These are phyloP conservation scores for Malurus cyaneus DNA, from an alignment of 2,113 vertebrate genomes.

Conservation along the genomic window DNA sequence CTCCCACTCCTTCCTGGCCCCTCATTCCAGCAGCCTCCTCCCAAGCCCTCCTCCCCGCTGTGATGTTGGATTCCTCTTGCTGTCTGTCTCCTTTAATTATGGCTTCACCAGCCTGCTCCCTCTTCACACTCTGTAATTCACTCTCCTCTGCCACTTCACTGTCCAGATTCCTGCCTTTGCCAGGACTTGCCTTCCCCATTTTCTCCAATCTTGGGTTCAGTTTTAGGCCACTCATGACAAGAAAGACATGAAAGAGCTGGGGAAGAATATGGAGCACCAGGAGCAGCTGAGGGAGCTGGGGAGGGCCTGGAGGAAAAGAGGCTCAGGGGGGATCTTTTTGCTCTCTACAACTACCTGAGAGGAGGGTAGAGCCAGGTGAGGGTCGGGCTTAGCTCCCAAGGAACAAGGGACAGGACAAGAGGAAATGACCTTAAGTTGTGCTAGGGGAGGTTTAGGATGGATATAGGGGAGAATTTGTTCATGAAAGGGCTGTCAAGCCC, in stretches of 20 bases:
- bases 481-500: not conserved
- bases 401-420: not conserved
- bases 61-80: rapidly evolving
- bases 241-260: not conserved
- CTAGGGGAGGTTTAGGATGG: not conserved
- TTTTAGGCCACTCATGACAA: not conserved
- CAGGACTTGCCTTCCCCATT: not conserved
- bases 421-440: not conserved
- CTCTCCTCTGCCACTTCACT: not conserved
- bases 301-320: not conserved
- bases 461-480: not conserved
- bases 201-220: not conserved
- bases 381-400: not conserved
- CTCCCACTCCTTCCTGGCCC: not conserved
- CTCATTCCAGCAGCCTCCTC: not conserved
- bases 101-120: not conserved
- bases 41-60: not conserved
- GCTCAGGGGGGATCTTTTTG: rapidly evolving
- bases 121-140: not conserved
- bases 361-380: rapidly evolving
- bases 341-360: not conserved
- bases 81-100: not conserved
- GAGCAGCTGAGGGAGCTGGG: not conserved
- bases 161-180: not conserved
- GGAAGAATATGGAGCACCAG: not conserved